Evolutionary conservation across 2,888 invertebrate species (phyloP), one percentile per base, ranked within the genome.

Genomic region (Aphelenchoides bicaudatus): DNA sequence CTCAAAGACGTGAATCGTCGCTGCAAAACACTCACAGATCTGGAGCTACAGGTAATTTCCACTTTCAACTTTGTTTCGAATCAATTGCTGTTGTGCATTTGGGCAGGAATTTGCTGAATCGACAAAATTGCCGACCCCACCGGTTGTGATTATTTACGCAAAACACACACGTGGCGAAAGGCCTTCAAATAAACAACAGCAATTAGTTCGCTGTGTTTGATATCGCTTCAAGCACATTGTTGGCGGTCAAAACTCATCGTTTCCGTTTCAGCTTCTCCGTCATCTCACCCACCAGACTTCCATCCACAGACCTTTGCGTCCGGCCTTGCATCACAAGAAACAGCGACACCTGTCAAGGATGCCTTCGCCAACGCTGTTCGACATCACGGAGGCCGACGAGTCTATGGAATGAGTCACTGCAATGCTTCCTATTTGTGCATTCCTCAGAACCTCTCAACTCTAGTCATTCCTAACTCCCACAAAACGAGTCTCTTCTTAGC

Each of bases 341-440:
- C n/a, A n/a, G n/a, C 62, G 67, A 50, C 65, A 67, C 16, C 63
- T 66, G n/a, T 76, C 76, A 2, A 65, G 77, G 37, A 74, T 76
- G 29, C 76, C 76, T 27, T 70, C 70, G 5, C 75, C 76, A 16
- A 75, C 75, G 53, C 68, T 76, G 30, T 76, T 76, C 67, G 76
- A 72, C 62, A 76, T 76, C 48, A 55, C 50, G 21, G 76, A 76
- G 60, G 76, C 43, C 23, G 43, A 43, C 43, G 43, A 43, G 43
- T n/a, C 43, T 10, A 19, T 43, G 43, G 43, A 10, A 21, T 43
- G 23, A 21, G 23, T 8, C 16, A n/a, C n/a, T n/a, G 43, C 8
- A 10, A 19, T 43, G 21, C 23, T 10, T 43, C 8, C 43, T 43
- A n/a, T 25, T n/a, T 43, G 21, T 25, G 25, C 16, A 6, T 8